These are phyloP conservation scores for Agonopterix arenella DNA, from an alignment of 2,888 invertebrate species.

Conservation along the genomic window DNA sequence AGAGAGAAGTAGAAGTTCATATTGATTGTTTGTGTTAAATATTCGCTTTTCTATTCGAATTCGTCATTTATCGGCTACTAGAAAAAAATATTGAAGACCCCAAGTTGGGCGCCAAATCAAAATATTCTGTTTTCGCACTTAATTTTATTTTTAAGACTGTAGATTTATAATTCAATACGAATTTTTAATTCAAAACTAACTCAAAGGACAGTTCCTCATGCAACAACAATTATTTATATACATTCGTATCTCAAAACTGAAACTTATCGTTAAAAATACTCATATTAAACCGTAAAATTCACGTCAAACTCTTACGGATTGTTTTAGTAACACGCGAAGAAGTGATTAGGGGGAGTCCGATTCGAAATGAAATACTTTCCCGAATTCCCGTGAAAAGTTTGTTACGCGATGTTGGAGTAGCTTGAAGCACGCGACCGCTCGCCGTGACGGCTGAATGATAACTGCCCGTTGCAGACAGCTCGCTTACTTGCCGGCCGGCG, in stretches of 20 bases:
- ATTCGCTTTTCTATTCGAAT: not conserved
- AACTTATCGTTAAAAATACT: conserved; percentile 14
- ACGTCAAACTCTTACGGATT: conserved; percentile 43
- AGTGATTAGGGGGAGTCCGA: conserved; percentile 50
- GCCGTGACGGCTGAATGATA: conserved; percentile 32
- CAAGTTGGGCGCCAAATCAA: conserved; percentile 35
- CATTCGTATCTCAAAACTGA: too few relatives aligned
- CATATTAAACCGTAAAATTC: conserved; percentile 41
- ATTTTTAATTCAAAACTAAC: too few relatives aligned
- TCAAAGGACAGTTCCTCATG: too few relatives aligned
- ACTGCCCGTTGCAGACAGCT: conserved; percentile 43
- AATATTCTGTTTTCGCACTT: conserved; percentile 1
- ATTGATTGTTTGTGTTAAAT: not conserved
- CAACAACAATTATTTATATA: too few relatives aligned
- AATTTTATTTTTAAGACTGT: conserved; percentile 1
- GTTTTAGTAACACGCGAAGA: conserved; percentile 62
- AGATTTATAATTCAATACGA: too few relatives aligned
- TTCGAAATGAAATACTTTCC: conserved; percentile 47
- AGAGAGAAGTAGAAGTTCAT: conserved; percentile 30
- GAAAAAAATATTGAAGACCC: conserved; percentile 8
- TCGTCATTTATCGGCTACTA: not conserved
- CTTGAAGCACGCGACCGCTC: conserved; percentile 35
- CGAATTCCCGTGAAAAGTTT: conserved; percentile 70
- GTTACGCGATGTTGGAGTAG: conserved; percentile 23
- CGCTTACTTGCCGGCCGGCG: conserved; percentile 36